phyloP scores from a whole-genome alignment of 1,140 invertebrate genomes.

The Drosophila busckii region DNA sequence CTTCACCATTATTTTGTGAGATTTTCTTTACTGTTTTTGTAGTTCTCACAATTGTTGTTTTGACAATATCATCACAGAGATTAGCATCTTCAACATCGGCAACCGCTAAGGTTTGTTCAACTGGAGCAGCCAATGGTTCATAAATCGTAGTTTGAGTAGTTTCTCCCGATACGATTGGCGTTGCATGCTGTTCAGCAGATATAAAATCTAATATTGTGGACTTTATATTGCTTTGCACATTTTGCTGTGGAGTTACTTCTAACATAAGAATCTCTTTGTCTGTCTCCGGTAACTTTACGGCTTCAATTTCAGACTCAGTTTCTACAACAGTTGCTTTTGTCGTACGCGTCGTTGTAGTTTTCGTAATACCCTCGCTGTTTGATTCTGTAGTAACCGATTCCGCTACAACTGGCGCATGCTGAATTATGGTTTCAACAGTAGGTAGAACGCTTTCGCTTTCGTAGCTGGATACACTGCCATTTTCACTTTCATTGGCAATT shows the following conservation, averaged over 20 bases:
- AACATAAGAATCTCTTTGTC: too few species aligned
- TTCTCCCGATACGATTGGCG: neutral
- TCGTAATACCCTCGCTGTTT: slow-evolving; percentile 55
- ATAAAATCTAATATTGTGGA: slow-evolving; percentile 46
- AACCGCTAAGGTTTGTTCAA: neutral
- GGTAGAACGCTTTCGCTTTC: slow-evolving; percentile 31
- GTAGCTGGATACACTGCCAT: slow-evolving; percentile 45
- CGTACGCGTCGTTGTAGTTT: slow-evolving; percentile 56
- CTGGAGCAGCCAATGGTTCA: neutral
- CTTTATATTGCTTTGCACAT: slow-evolving; percentile 16
- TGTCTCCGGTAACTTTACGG: neutral
- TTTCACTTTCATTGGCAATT: slow-evolving; percentile 56
- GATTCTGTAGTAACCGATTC: slow-evolving; percentile 64
- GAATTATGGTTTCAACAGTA: slow-evolving; percentile 36
- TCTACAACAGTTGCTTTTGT: slow-evolving; percentile 40
- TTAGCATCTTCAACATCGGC: neutral
- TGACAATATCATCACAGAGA: slow-evolving; percentile 53
- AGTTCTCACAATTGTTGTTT: slow-evolving; percentile 71
- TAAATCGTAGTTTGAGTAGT: neutral
- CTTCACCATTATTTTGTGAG: slow-evolving; percentile 57
- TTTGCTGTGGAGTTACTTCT: slow-evolving; percentile 12
- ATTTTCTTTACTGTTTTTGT: slow-evolving; percentile 71
- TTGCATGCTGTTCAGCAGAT: slow-evolving; percentile 26
- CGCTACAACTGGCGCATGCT: slow-evolving; percentile 51
- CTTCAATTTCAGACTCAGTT: slow-evolving; percentile 4